Conservation (phyloP, 1,140 invertebrate species). For the Orussus abietinus region DNA sequence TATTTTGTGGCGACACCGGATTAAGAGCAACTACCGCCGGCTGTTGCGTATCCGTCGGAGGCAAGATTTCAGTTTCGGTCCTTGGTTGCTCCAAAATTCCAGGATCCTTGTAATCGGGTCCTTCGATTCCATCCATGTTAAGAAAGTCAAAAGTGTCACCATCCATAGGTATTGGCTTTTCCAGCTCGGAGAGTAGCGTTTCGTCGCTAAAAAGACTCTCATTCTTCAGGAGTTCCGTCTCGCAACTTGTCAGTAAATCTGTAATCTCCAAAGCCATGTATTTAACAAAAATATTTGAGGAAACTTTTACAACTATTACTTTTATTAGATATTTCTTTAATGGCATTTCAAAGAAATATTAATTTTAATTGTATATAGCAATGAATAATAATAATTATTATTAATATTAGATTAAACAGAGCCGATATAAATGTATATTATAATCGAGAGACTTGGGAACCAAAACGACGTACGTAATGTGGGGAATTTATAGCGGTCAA, state of each 20-base stretch:
- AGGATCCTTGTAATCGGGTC: slow-evolving; percentile 27
- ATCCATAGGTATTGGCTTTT: slow-evolving; percentile 39
- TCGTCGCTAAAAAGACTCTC: slow-evolving; percentile 46
- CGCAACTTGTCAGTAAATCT: slow-evolving; percentile 47
- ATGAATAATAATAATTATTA: slow-evolving; percentile 6
- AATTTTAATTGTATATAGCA: neutral
- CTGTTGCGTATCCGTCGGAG: slow-evolving; percentile 15
- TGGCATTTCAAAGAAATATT: neutral
- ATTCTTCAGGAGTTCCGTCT: slow-evolving; percentile 46
- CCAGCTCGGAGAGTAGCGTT: slow-evolving; percentile 38
- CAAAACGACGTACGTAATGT: too few species aligned
- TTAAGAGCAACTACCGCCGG: slow-evolving; percentile 25
- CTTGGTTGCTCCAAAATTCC: slow-evolving; percentile 21
- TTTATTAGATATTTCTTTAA: neutral
- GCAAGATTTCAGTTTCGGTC: slow-evolving; percentile 24
- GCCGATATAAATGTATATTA: neutral
- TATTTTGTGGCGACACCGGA: slow-evolving; percentile 19
- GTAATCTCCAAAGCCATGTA: slow-evolving; percentile 13
- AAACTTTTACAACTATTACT: slow-evolving; percentile 1
- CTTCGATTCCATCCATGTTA: slow-evolving; percentile 23
- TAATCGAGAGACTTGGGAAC: neutral
- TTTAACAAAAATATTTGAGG: slow-evolving; percentile 2
- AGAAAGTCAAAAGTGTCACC: slow-evolving; percentile 41
- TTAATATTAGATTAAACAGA: neutral
- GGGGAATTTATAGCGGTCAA: too few species aligned